Evolutionary conservation across 2,888 invertebrate genomes (phyloP), one percentile per base, ranked within the genome.

Genomic region (Galerucella nymphaeae): DNA sequence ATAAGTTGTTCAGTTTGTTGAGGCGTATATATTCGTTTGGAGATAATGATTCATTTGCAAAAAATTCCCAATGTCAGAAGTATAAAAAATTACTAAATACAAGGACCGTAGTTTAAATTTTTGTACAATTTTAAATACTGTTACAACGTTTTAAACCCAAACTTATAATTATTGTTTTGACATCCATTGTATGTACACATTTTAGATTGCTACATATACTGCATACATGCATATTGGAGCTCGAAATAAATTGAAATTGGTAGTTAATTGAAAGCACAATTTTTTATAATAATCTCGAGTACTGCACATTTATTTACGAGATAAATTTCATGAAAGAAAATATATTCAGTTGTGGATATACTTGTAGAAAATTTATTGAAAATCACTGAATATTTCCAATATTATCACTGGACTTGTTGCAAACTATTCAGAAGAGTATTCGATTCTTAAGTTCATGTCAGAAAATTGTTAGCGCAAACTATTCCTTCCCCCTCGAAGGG

Each of bases 211-310:
- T 38, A 61, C 61, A 41, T 11, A 38, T 61, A 16, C 8, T 38
- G 23, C 61, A 41, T 18, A 8, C 41, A 38, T 41, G 38, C 61
- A 30, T 68, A 68, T 61, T 59, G 13, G 30, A 41, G 30, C 16
- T 4, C 45, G 48, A 50, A 42, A 66, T 70, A 50, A 58, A 38
- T 48, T 50, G 58, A 30, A 50, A 41, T 71, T 20, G 61, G 58
- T 41, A 13, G 53, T 38, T 71, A 71, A 71, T 71, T 71, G 71
- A 53, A 71, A 66, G 50, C 48, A 66, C 16, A 61, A 61, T 71
- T 71, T 66, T 61, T 65, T 66, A 53, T 61, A 23, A 38, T 61
- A 61, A 61, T 61, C 23, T 57, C 18, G 18, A 23, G 57, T 57
- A 57, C 57, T 20, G 18, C 10, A 18, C 10, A 8, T 10, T 18